Evolutionary conservation across 2,797 vertebrate genomes (phyloP).

Genomic region (Neomorphus geoffroyi): DNA sequence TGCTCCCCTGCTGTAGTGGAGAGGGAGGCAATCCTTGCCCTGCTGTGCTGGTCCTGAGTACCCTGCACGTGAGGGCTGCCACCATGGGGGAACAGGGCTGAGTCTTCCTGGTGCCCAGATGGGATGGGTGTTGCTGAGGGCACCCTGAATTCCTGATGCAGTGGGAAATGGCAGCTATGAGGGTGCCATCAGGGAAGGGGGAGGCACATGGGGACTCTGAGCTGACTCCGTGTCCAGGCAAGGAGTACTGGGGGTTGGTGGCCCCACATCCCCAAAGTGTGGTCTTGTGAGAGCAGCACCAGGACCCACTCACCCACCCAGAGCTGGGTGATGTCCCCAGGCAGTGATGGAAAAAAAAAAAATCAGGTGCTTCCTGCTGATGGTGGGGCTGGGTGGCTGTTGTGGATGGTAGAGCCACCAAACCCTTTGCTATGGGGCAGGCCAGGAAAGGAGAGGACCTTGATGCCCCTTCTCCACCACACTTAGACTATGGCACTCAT

Average conservation of each 20-base stretch:
- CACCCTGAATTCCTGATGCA: background rate
- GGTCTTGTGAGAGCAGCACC: background rate
- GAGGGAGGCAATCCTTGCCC: background rate
- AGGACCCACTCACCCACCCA: accelerated
- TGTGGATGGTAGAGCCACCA: background rate
- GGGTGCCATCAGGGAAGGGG: background rate
- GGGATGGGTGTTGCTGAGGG: background rate
- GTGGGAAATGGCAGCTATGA: background rate
- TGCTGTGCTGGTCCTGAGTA: background rate
- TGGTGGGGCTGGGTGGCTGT: accelerated
- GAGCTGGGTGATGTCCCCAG: accelerated
- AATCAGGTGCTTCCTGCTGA: background rate
- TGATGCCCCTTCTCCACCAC: background rate
- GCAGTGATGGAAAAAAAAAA: background rate
- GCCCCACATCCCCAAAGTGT: accelerated
- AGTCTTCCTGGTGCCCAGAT: background rate
- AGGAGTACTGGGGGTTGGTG: background rate
- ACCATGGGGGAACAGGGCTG: accelerated
- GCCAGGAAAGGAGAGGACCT: background rate
- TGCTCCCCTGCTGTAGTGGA: background rate
- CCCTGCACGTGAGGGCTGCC: background rate
- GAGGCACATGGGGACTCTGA: background rate
- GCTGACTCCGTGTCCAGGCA: background rate
- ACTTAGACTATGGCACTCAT: accelerated
- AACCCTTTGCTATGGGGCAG: background rate